phyloP scores from a whole-genome alignment of 2,888 invertebrate species.

The Digitonthophagus gazella region DNA sequence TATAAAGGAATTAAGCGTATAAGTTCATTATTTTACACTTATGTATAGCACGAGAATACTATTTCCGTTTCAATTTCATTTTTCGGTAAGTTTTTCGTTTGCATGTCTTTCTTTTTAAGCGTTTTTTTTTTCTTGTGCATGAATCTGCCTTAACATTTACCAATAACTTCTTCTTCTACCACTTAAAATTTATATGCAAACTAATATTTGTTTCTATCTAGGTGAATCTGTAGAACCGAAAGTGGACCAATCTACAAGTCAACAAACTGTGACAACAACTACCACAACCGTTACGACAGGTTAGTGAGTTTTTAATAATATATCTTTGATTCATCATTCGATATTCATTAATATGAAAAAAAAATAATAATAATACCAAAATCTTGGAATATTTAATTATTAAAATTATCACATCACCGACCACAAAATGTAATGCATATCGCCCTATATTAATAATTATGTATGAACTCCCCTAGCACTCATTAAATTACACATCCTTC shows the following conservation, averaged over 20 bases:
- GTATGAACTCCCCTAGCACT: neutral
- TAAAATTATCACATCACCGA: neutral
- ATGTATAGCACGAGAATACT: conserved; percentile 29
- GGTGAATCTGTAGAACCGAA: conserved; percentile 9
- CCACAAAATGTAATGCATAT: neutral
- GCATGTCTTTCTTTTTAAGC: conserved; percentile 27
- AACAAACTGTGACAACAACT: neutral
- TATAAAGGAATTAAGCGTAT: conserved; percentile 13
- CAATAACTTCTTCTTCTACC: neutral
- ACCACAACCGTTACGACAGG: neutral
- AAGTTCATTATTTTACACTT: conserved; percentile 27
- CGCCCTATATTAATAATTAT: neutral
- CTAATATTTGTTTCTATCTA: neutral
- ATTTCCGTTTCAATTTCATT: conserved; percentile 28
- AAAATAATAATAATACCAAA: neutral
- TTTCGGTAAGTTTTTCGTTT: conserved; percentile 33
- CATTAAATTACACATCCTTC: neutral
- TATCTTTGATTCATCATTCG: too few species aligned
- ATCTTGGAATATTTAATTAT: neutral
- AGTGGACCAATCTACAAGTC: neutral
- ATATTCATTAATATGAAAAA: too few species aligned
- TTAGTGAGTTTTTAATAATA: too few species aligned
- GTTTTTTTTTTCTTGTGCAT: conserved; percentile 6
- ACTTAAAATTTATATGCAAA: neutral
- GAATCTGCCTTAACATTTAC: conserved; percentile 4